Evolutionary conservation across 2,113 vertebrate species (phyloP).

Genomic region (Smithornis capensis): DNA sequence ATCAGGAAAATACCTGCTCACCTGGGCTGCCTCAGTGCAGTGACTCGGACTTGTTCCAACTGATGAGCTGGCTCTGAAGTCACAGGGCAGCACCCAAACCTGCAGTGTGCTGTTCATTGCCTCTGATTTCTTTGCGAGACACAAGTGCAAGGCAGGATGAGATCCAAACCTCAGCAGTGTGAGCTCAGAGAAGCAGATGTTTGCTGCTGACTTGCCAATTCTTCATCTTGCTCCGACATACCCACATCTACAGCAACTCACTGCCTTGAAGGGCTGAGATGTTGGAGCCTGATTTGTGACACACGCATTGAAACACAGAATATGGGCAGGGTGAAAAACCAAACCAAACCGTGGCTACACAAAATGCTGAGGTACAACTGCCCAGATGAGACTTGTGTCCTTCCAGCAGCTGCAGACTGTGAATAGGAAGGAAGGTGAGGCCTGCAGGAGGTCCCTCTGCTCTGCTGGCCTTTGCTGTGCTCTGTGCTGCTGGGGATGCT

Average conservation of each 20-base stretch:
- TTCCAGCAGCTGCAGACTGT: background rate
- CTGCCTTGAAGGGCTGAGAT: background rate
- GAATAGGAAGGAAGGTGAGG: background rate
- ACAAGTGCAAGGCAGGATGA: background rate
- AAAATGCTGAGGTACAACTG: fast-evolving
- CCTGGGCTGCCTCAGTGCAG: conserved; percentile 6
- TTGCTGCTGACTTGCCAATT: background rate
- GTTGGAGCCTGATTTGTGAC: background rate
- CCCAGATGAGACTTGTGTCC: background rate
- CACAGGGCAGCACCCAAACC: background rate
- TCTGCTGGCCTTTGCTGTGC: fast-evolving
- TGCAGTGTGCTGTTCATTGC: background rate
- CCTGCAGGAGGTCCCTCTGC: fast-evolving
- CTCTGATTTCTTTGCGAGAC: background rate
- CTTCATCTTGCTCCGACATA: background rate
- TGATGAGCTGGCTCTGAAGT: background rate
- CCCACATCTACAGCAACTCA: background rate
- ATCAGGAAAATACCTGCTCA: conserved; percentile 42
- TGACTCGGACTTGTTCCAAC: background rate
- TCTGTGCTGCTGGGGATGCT: background rate
- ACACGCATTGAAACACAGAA: background rate
- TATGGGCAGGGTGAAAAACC: background rate
- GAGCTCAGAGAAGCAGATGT: background rate
- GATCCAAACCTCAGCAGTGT: background rate
- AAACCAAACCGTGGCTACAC: background rate